These are phyloP conservation scores for Bombylius discolor DNA, from an alignment of 2,888 invertebrate species.

Conservation along the genomic window DNA sequence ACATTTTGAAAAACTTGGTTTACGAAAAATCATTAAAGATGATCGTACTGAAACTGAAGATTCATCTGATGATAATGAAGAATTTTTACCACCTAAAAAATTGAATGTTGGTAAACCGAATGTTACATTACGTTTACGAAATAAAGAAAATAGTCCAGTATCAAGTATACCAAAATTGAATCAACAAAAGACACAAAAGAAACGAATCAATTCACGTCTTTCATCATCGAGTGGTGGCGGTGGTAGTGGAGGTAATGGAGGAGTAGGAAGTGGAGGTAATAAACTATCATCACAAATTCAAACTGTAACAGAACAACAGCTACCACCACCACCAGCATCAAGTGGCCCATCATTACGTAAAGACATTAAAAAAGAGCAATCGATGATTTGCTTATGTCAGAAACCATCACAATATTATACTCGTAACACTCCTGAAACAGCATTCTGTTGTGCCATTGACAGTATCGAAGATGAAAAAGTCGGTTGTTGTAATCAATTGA, in stretches of 20 bases:
- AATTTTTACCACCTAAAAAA: conserved; percentile 30
- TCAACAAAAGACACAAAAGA: neutral
- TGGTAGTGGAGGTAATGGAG: neutral
- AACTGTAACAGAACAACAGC: neutral
- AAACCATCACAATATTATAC: conserved; percentile 41
- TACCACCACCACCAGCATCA: neutral
- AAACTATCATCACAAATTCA: neutral
- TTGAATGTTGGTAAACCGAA: conserved; percentile 32
- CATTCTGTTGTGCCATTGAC: conserved; percentile 61
- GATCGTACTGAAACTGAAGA: conserved; percentile 28
- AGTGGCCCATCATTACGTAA: neutral
- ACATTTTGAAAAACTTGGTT: conserved; percentile 44
- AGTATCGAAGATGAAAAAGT: conserved; percentile 58
- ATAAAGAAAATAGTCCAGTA: conserved; percentile 3
- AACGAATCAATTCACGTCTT: neutral
- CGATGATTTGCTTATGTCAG: conserved; percentile 40
- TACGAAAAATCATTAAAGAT: conserved; percentile 23
- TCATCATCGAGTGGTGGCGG: neutral
- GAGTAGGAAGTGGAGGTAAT: neutral
- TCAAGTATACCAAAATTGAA: neutral
- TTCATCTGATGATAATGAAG: conserved; percentile 33
- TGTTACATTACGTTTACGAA: conserved; percentile 30
- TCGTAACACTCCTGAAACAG: conserved; percentile 41
- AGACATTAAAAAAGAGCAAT: neutral
- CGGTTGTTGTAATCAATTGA: conserved; percentile 65